A percentile compares a stretch with the other conserved stretches of the same genome.
These are phyloP conservation scores for Pseudolaguvia tuberculata DNA, from an alignment of 2,113 vertebrate genomes.

Conservation along the genomic window DNA sequence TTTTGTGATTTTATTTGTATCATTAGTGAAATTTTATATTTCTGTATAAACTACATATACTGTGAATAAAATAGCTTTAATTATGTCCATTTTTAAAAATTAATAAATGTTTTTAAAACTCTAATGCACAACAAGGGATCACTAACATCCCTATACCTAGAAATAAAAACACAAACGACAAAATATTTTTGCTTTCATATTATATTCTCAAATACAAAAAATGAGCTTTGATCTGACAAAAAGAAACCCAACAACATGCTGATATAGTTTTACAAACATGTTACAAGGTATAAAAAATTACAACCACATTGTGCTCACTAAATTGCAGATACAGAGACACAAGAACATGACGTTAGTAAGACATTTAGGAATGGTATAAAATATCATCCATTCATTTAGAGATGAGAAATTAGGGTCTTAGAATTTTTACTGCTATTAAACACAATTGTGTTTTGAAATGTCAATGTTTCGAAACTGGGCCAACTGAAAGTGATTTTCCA, in stretches of 20 bases:
- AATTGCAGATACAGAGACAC: constrained; percentile 40
- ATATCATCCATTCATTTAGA: constrained; percentile 32
- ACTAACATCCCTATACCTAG: not conserved
- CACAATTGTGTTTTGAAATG: constrained; percentile 39
- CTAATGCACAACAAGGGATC: not conserved
- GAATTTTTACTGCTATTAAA: constrained; percentile 45
- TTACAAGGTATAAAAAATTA: constrained; percentile 58
- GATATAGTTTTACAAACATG: constrained; percentile 57
- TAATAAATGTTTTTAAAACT: not conserved
- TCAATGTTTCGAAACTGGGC: constrained; percentile 25
- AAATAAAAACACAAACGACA: constrained; percentile 20
- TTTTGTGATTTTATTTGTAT: too few relatives aligned
- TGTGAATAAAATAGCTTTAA: too few relatives aligned
- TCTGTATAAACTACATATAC: too few relatives aligned
- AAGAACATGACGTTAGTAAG: constrained; percentile 41
- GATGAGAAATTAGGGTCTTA: constrained; percentile 46
- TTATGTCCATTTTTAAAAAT: not conserved
- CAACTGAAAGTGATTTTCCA: constrained; percentile 13
- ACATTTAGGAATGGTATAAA: constrained; percentile 53
- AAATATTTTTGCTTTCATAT: constrained; percentile 40
- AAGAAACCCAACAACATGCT: constrained; percentile 44
- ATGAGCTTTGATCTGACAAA: constrained; percentile 47
- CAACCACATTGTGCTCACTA: constrained; percentile 53
- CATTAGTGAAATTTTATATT: too few relatives aligned
- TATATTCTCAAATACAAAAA: constrained; percentile 61